Evolutionary conservation across 2,888 invertebrate genomes (phyloP).

Genomic region (Brenthis ino): DNA sequence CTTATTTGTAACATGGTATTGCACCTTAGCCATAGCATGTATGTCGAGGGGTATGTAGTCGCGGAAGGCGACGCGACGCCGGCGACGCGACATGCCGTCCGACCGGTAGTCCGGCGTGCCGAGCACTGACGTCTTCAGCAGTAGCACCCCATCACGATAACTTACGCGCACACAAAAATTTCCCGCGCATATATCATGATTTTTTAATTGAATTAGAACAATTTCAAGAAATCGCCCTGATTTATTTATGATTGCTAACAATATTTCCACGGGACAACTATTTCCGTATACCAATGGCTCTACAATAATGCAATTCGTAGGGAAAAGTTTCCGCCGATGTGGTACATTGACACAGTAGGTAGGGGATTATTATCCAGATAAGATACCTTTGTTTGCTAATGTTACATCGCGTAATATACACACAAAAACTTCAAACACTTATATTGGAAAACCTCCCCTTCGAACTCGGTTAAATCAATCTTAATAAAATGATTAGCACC

Average conservation of each 20-base stretch:
- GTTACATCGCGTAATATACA: too few relatives aligned
- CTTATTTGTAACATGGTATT: constrained; percentile 5
- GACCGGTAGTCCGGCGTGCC: constrained; percentile 60
- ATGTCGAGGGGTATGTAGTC: constrained; percentile 77
- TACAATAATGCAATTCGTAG: neutral
- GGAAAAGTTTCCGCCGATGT: neutral
- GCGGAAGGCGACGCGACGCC: constrained; percentile 75
- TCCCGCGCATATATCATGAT: constrained; percentile 38
- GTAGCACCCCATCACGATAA: constrained; percentile 33
- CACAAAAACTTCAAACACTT: too few relatives aligned
- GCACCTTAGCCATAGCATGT: constrained; percentile 76
- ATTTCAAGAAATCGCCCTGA: constrained; percentile 11
- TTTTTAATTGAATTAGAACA: constrained; percentile 34
- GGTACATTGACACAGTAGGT: neutral
- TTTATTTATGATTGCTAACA: constrained; percentile 13
- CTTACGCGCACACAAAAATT: constrained; percentile 35
- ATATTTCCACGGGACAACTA: constrained; percentile 9
- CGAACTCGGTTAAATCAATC: too few relatives aligned
- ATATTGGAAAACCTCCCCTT: too few relatives aligned
- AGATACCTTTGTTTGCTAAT: too few relatives aligned
- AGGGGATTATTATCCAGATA: too few relatives aligned
- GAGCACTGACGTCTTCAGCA: constrained; percentile 55
- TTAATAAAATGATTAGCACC: too few relatives aligned
- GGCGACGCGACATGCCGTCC: constrained; percentile 71
- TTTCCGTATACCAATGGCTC: constrained; percentile 6